Conservation (phyloP, 2,113 vertebrate genomes). For the Arvicanthis niloticus region DNA sequence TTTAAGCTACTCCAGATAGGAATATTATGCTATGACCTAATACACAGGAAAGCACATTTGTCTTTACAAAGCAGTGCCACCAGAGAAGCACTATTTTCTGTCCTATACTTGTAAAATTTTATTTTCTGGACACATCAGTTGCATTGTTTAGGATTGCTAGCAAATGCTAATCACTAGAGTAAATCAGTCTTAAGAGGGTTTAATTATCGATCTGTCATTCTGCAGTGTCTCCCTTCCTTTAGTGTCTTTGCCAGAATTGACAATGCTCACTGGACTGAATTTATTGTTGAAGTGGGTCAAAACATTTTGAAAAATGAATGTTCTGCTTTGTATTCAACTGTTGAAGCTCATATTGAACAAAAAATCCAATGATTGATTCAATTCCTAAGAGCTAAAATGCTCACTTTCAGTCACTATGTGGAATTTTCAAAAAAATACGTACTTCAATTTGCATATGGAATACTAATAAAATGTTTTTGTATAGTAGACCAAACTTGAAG, state of each 20-base stretch:
- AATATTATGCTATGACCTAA: background rate
- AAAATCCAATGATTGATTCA: background rate
- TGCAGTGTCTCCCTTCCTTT: background rate
- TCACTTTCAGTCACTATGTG: constrained; percentile 24
- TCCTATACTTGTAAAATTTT: background rate
- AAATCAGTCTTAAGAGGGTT: background rate
- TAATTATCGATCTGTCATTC: background rate
- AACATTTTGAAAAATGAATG: constrained; percentile 27
- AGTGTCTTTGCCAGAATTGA: background rate
- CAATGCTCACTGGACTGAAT: background rate
- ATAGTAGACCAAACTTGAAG: background rate
- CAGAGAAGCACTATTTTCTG: background rate
- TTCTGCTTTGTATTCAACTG: constrained; percentile 31
- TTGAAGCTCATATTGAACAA: background rate
- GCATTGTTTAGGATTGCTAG: background rate
- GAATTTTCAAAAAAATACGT: constrained; percentile 5
- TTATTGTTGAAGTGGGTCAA: background rate
- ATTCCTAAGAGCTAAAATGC: constrained; percentile 9
- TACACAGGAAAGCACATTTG: background rate
- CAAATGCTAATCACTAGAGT: background rate
- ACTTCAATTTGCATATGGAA: constrained; percentile 40
- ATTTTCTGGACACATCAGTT: background rate
- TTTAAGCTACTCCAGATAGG: constrained; percentile 9
- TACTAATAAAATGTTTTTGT: constrained; percentile 19
- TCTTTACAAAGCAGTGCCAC: background rate